Base-by-base conservation (phyloP, 2,888 invertebrate species). In the Nomada hirtipes region DNA sequence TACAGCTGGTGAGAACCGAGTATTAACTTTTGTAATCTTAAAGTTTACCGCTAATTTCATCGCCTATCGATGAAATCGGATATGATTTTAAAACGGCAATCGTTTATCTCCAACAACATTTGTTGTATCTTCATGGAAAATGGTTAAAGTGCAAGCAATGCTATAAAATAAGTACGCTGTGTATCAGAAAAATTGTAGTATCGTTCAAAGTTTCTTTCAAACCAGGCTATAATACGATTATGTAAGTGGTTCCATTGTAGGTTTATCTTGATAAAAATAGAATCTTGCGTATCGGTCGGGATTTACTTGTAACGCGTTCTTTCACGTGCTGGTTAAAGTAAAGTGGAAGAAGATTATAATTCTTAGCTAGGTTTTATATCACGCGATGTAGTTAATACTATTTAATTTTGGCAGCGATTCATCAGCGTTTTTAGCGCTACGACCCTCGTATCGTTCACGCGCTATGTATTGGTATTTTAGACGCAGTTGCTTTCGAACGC, bases 1-100 rank as follows among this genome's bases (percentile, higher is more conserved):
- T 96, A 26, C 96, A 98, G 95, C 94, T 98, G 95, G 98, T 98
- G 94, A 97, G 97, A 67, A 44, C 13, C 7, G 23, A 15, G 10
- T 1, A 11, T 26, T 15, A 9, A 72, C 11, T 15, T 9, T 52
- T 47, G 11, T 15, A 13, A 2, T 18, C 18, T 18, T 18, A 7
- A 36, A 36, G 36, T 36, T 36, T 36, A 36, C 4, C 7, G 36
- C 36, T 36, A 4, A 7, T 7, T 36, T 36, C 36, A 36, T 36
- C 4, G 36, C 36, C 36, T 36, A 7, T 36, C 7, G 36, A 36
- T 36, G 2, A 11, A 64, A 57, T 47, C 4, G 15, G 29, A 57
- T 18, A n/a, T 2, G 26, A 29, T 9, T 29, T 9, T 61, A 15
- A 13, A 7, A 42, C 36, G n/a, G 42, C 18, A 63, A 44, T 15